Base-by-base conservation (phyloP, 1,140 invertebrate species). In the Metopolophium dirhodum region DNA sequence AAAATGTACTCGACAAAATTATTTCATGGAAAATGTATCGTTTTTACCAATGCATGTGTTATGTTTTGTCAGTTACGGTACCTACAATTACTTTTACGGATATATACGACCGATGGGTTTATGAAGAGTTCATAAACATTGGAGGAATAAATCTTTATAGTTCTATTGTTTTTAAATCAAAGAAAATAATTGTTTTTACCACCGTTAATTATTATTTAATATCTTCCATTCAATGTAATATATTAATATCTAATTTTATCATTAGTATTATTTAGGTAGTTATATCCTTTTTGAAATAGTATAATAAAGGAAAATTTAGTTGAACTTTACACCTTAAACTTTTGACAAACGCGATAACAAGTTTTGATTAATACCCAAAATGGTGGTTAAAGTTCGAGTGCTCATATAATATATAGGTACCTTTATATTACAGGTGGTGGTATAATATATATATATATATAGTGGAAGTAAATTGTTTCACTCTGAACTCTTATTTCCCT, bases 321-420 rank as follows among this genome's bases (percentile, higher is more conserved):
- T 49, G 23, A 30, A 86, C 45, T 47, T 20, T 30, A 88, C 47
- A n/a, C 18, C 14, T 51, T 30, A 35, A 88, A 88, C 30, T 88
- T 88, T 49, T 51, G 30, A 88, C 86, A 88, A 86, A 88, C 86
- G 20, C 47, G 18, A 51, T 49, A 88, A 88, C 14, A 35, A 88
- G 18, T 54, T 88, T 54, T 51, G n/a, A 54, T 88, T 88, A 88
- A 54, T 88, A 88, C 35, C 47, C 87, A 26, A 88, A 22, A 88
- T 35, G 45, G n/a, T 23, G 20, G 47, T 54, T 88, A 23, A 88
- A 88, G 47, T 88, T 88, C 35, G 9, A 51, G 18, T 88, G 18
- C 45, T 6, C 14, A 14, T 86, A 14, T 49, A n/a, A 47, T 41
- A 41, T 47, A 30, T 54, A 54, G 51, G 11, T 68, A 68, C 35